Evolutionary conservation across 2,888 invertebrate genomes (phyloP), one percentile per base, ranked within the genome.

Genomic region (Drosophila atripex): DNA sequence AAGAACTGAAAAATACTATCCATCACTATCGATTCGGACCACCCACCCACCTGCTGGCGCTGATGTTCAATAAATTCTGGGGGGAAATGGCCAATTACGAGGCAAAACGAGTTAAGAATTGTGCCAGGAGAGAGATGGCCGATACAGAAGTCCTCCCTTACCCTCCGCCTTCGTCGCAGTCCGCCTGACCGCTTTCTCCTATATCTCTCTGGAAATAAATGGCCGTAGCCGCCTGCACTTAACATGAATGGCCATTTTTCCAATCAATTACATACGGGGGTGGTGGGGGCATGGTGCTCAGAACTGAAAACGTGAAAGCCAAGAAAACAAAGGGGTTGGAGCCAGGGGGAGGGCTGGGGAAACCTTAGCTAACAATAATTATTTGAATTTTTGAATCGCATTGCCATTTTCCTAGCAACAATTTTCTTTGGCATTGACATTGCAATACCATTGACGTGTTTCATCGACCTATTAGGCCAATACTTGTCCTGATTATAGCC

Each of bases 41-140:
- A 50, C 6, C 60, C 57, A 23, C 60, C 75, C 75, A 50, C 51
- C 16, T 12, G 16, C 46, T 35, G n/a, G 50, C 55, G 77, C 30
- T 63, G 78, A 77, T 87, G 78, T 85, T 87, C 88, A 84, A 82
- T 87, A 87, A 85, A 87, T 87, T 87, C 60, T 70, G 49, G 57
- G 54, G 73, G 73, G 85, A 82, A 82, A 87, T 85, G 86, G 88
- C 78, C 82, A 82, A 87, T 82, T 87, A 87, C 88, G 86, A 73
- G 76, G 69, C 74, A 87, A 87, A 87, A 85, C 86, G 88, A 82
- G 86, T 71, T 64, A 70, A 74, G 82, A 78, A 80, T 64, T 76
- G 58, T 71, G 72, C 73, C 78, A 82, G 65, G 23, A 51, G 53
- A 7, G 54, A 60, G 59, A 49, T 58, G 43, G 52, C 30, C 52